Percentiles rank a stretch among this genome's conserved stretches.
These are phyloP conservation scores for Scrobipalpa atriplicella DNA, from an alignment of 2,888 invertebrate species.

Conservation along the genomic window DNA sequence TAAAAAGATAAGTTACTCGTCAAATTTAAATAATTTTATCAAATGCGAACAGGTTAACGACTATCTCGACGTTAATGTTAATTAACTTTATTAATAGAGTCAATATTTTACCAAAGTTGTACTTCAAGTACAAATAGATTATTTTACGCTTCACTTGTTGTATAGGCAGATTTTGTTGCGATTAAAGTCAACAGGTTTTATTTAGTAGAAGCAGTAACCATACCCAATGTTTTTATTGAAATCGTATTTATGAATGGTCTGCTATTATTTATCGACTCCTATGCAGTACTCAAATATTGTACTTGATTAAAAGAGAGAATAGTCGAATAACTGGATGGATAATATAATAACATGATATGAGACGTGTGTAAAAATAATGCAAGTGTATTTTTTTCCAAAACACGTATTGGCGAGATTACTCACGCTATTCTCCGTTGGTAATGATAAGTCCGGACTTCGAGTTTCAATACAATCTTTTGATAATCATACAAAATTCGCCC, in stretches of 20 bases:
- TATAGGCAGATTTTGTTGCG: neutral
- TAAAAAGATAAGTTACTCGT: slow-evolving; percentile 31
- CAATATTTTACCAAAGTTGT: neutral
- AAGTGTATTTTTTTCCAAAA: no score
- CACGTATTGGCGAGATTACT: neutral
- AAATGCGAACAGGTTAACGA: slow-evolving; percentile 18
- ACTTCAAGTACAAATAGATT: neutral
- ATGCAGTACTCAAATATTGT: no score
- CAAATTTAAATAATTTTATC: slow-evolving; percentile 20
- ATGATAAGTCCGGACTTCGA: neutral
- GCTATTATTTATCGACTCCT: no score
- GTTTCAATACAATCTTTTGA: neutral
- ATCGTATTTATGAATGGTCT: no score
- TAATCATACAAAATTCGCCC: slow-evolving; percentile 11
- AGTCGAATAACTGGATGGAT: no score
- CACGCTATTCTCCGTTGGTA: neutral
- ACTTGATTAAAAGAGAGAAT: no score
- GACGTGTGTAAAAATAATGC: no score
- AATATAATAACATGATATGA: no score
- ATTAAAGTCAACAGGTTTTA: neutral
- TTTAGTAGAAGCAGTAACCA: no score
- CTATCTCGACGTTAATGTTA: slow-evolving; percentile 20
- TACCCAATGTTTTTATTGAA: no score
- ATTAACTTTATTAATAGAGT: slow-evolving; percentile 20
- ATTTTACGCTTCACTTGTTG: neutral